Evolutionary conservation across 2,113 vertebrate genomes (phyloP), one percentile per base, ranked within the genome.

Genomic region (Equus quagga): DNA sequence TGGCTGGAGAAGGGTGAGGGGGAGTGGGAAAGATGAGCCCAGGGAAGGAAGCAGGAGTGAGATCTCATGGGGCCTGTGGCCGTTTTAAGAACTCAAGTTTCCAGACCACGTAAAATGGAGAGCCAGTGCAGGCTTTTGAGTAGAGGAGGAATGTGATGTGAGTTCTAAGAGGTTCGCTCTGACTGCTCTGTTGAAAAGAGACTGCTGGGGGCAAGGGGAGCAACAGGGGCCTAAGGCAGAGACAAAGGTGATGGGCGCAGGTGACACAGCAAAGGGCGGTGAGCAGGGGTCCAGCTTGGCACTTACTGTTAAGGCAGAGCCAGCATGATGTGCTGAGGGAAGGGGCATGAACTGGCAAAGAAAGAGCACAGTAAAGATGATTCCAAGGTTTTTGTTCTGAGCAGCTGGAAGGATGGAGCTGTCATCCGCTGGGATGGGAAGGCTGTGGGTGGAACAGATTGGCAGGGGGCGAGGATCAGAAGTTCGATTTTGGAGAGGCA

Each of bases 261-360:
- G 36, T 0, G 14, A 17, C 8, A 14, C 0, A 15, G 17, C 2
- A 13, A 24, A 69, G 19, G 17, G 23, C 0, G 0, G 6, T 8
- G 28, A 95, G 64, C 24, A 0, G 24, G 1, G 75, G 23, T 7
- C 0, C 5, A 10, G 5, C 2, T 31, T 70, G 21, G 70, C 12
- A 0, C 15, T 4, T 24, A 13, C 26, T 14, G 44, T 44, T 31
- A 49, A 24, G 49, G 12, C 76, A 3, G 26, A 44, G 91, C 9
- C 46, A 10, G n/a, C 3, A 2, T 4, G 17, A n/a, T n/a, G 9
- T 18, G 56, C 49, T 15, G 46, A 84, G 28, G 24, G 46, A 11
- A 60, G 6, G 19, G 4, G 0, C 80, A 13, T 33, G 93, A 92
- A 24, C 26, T 28, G 26, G 44, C 46, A 64, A 73, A 56, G 56